A percentile compares a stretch with the other conserved stretches of the same genome.
Evolutionary conservation across 2,888 invertebrate genomes (phyloP).

Genomic region (Tipula vernalis): DNA sequence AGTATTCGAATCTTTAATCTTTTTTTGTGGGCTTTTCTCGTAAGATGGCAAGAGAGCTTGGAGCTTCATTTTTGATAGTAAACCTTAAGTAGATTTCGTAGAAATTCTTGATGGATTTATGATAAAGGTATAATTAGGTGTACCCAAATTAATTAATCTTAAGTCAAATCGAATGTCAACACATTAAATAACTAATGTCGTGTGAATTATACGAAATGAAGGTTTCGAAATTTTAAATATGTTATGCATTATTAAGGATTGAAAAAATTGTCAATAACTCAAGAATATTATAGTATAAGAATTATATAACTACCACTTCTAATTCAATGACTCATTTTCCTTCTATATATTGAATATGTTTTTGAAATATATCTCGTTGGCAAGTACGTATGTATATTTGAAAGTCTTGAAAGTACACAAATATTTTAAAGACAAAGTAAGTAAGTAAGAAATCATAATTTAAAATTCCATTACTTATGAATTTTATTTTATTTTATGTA

Average conservation of each 20-base stretch:
- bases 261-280: not conserved
- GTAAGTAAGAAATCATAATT: not conserved
- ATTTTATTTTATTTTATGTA: not conserved
- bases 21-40: too few species aligned
- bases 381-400: not conserved
- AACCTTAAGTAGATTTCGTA: not conserved
- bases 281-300: not conserved
- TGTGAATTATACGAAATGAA: not conserved
- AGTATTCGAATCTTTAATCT: not conserved
- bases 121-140: too few species aligned
- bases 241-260: not conserved
- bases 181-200: not conserved
- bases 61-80: too few species aligned
- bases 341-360: not conserved
- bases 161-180: not conserved
- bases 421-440: not conserved
- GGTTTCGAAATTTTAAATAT: not conserved
- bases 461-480: not conserved
- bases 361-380: not conserved
- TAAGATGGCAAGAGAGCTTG: too few species aligned
- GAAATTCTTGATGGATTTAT: not conserved
- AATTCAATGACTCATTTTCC: not conserved
- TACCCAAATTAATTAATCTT: too few species aligned
- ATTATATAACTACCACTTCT: not conserved
- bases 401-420: not conserved